These are phyloP conservation scores for Brenthis daphne DNA, from an alignment of 2,888 invertebrate species.

Conservation along the genomic window DNA sequence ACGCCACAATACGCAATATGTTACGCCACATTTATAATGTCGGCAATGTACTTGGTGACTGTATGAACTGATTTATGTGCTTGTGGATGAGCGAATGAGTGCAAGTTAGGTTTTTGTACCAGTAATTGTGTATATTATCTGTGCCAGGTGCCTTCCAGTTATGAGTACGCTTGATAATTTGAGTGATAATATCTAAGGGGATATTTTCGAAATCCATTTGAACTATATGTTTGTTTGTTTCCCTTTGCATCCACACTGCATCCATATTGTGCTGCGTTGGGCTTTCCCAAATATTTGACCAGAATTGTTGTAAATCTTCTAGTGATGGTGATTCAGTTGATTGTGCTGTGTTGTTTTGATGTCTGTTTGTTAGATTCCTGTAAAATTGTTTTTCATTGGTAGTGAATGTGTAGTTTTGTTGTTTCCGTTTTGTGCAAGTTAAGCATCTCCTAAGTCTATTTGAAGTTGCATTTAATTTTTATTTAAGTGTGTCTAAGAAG, in stretches of 20 bases:
- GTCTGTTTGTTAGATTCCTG: slow-evolving; percentile 3
- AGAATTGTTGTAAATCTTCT: slow-evolving; percentile 24
- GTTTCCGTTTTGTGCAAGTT: slow-evolving; percentile 23
- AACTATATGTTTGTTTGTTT: background rate
- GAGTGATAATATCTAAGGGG: slow-evolving; percentile 24
- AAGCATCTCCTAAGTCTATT: slow-evolving; percentile 23
- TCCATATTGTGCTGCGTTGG: slow-evolving; percentile 31
- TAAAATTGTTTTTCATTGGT: slow-evolving; percentile 31
- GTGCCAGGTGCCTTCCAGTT: slow-evolving; percentile 41
- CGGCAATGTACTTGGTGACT: no score
- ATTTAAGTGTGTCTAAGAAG: slow-evolving; percentile 16
- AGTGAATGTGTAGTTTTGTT: slow-evolving; percentile 23
- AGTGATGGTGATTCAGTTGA: slow-evolving; percentile 1
- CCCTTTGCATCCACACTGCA: slow-evolving; percentile 20
- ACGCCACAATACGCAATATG: no score
- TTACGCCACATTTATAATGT: no score
- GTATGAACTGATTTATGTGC: no score
- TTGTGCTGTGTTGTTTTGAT: background rate
- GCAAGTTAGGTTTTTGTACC: slow-evolving; percentile 38
- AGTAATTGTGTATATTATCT: slow-evolving; percentile 40
- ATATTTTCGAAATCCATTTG: slow-evolving; percentile 32
- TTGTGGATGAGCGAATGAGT: no score
- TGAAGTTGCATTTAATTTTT: slow-evolving; percentile 14
- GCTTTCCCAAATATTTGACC: slow-evolving; percentile 31
- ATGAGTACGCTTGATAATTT: slow-evolving; percentile 29